Evolutionary conservation across 1,140 invertebrate species (phyloP), one percentile per base, ranked within the genome.

Genomic region (Drosophila oshimai): DNA sequence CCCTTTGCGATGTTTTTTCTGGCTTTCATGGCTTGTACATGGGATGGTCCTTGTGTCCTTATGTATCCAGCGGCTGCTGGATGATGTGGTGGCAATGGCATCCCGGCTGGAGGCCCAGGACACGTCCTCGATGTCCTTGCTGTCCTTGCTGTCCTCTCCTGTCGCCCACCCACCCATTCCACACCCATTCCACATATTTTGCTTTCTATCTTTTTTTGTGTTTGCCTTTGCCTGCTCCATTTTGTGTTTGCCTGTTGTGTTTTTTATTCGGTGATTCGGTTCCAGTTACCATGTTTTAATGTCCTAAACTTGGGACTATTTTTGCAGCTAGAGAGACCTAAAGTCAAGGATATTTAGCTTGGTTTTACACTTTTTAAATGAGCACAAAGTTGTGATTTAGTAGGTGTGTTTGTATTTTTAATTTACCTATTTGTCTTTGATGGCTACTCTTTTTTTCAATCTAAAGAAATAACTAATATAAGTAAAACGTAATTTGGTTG

Each of bases 221-320:
- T 18, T 41, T 36, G 20, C 49, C 29, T 34, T 60, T 62, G 60
- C 55, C 55, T 64, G 41, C 58, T 64, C 58, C 54, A 37, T 47
- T 46, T 47, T 64, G 24, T 53, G 50, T 55, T 55, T 61, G 57
- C 12, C 41, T 36, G 57, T 37, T 42, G 51, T 5, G n/a, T 36
- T 57, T 57, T 22, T 36, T 47, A 6, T 10, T 36, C 26, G 54
- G 28, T 33, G 12, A 22, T 55, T 55, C 15, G 53, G 58, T 60
- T 61, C 18, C 13, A 41, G 53, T 58, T 41, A 61, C 26, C 36
- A 58, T 58, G 58, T 55, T 55, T 53, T 51, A 53, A 53, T 55
- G 33, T 12, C 22, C 18, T 7, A 9, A 7, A 7, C 20, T 12
- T 12, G 12, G 36, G 42, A 53, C 15, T 17, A 10, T 39, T 18